A percentile compares a stretch with the other conserved stretches of the same genome.
phyloP scores from a whole-genome alignment of 2,797 vertebrate species.

The Sebastes alutus region DNA sequence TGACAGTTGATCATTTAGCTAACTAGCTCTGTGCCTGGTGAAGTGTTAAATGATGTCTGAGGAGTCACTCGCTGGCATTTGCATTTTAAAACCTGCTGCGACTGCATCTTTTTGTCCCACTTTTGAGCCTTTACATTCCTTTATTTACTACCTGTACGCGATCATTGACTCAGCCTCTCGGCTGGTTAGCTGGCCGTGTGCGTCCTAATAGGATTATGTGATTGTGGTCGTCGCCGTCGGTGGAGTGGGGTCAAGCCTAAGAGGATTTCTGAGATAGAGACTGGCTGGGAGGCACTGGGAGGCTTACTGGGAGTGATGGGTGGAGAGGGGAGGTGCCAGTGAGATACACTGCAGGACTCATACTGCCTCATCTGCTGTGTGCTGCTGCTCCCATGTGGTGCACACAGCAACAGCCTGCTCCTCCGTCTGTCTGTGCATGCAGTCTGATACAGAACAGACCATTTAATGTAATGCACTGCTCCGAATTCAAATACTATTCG shows the following conservation, averaged over 20 bases:
- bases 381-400: constrained; percentile 68
- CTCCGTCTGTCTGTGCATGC: background rate
- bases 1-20: background rate
- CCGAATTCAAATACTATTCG: background rate
- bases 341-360: constrained; percentile 2
- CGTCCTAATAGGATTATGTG: constrained; percentile 65
- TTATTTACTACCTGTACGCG: background rate
- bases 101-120: background rate
- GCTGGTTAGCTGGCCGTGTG: constrained; percentile 19
- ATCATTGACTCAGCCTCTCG: constrained; percentile 20
- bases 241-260: constrained; percentile 61
- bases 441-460: background rate
- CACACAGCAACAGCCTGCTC: background rate
- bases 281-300: constrained; percentile 2
- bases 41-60: background rate
- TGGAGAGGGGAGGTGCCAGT: constrained; percentile 8
- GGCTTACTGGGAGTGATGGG: constrained; percentile 37
- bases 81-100: background rate
- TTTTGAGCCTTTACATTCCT: background rate
- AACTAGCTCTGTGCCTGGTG: background rate
- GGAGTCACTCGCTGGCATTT: background rate
- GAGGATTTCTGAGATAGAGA: constrained; percentile 62
- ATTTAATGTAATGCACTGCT: background rate
- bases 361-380: constrained; percentile 26
- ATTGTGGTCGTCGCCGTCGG: constrained; percentile 25